A percentile compares a stretch with the other conserved stretches of the same genome.
phyloP scores from a whole-genome alignment of 1,140 invertebrate species.

The Globodera rostochiensis region DNA sequence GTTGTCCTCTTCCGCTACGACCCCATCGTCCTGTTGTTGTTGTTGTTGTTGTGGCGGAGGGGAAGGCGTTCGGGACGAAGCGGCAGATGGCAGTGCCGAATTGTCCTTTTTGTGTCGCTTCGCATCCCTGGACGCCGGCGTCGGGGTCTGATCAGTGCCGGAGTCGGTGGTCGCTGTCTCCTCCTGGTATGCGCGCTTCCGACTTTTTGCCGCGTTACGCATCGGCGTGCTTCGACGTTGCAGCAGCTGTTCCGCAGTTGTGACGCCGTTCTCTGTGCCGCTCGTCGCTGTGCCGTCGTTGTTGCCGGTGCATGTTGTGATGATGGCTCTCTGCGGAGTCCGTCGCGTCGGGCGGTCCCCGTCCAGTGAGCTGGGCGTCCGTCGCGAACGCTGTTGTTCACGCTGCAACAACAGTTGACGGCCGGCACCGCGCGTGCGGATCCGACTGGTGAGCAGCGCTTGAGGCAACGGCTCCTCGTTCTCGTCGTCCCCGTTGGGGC shows the following conservation, averaged over 20 bases:
- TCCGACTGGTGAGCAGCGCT: background rate
- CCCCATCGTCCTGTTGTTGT: background rate
- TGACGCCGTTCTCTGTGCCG: background rate
- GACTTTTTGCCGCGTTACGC: constrained; percentile 21
- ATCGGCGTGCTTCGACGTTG: constrained; percentile 18
- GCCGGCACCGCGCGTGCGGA: constrained; percentile 35
- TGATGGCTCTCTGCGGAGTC: constrained; percentile 17
- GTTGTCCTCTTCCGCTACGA: background rate
- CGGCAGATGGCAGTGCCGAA: constrained; percentile 13
- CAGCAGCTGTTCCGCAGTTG: constrained; percentile 7
- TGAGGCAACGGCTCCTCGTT: constrained; percentile 28
- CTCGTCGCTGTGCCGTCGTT: background rate
- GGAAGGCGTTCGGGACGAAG: constrained; percentile 20
- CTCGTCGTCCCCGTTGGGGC: constrained; percentile 36
- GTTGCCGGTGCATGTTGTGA: constrained; percentile 12
- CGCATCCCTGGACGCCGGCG: background rate
- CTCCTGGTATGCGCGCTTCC: constrained; percentile 13
- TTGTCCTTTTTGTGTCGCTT: constrained; percentile 3
- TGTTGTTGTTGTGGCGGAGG: constrained; percentile 15
- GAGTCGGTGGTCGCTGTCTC: background rate
- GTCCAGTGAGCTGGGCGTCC: constrained; percentile 36
- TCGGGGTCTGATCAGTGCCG: constrained; percentile 7
- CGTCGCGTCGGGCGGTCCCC: background rate
- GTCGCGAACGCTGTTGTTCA: constrained; percentile 11
- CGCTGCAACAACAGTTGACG: constrained; percentile 12